phyloP scores from a whole-genome alignment of 2,113 vertebrate species.

The Deroptyus accipitrinus region DNA sequence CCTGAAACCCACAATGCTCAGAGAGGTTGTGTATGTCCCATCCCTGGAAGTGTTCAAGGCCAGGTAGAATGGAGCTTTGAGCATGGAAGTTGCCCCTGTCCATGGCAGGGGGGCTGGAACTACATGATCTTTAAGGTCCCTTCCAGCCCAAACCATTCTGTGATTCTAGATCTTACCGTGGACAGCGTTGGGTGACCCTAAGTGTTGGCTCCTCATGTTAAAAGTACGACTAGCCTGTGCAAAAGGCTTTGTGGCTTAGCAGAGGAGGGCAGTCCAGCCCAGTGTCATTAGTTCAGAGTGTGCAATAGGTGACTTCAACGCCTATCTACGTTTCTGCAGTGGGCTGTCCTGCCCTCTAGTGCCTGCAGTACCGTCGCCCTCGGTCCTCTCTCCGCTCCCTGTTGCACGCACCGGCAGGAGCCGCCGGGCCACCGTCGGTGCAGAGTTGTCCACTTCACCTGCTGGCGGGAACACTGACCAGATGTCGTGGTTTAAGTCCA shows the following conservation, averaged over 20 bases:
- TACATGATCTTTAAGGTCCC: not conserved
- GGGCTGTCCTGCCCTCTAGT: not conserved
- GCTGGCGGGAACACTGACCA: not conserved
- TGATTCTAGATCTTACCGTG: not conserved
- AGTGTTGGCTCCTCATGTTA: not conserved
- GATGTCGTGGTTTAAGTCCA: no score
- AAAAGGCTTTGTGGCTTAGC: not conserved
- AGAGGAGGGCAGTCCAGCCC: rapidly evolving
- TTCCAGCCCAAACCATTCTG: not conserved
- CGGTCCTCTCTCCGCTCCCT: rapidly evolving
- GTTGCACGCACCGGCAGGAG: no score
- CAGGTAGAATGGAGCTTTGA: not conserved
- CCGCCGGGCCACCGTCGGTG: not conserved
- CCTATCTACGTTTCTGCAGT: not conserved
- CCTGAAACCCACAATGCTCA: not conserved
- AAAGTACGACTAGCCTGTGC: not conserved
- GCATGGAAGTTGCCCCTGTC: not conserved
- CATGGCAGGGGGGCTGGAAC: not conserved
- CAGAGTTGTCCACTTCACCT: not conserved
- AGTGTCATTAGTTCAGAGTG: not conserved
- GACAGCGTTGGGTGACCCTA: not conserved
- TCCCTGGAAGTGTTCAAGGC: not conserved
- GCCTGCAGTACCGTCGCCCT: not conserved
- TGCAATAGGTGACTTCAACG: not conserved
- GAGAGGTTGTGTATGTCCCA: not conserved